Base-by-base conservation (phyloP, 2,797 vertebrate genomes). In the Eutrigla gurnardus region DNA sequence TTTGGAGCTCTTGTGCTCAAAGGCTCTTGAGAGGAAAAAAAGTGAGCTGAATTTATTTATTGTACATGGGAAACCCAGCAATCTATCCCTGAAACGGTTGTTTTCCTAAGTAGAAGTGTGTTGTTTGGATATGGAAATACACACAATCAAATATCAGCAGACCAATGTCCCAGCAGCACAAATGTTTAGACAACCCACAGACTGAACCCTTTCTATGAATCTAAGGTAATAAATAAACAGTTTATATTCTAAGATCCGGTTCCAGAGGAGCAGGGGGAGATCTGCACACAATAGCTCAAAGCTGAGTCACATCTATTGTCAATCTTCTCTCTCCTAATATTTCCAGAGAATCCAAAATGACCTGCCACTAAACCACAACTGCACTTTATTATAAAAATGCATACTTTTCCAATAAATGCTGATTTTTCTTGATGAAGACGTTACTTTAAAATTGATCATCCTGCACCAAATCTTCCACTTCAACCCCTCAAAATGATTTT, bases 21-120 rank as follows among this genome's bases (percentile, higher is more conserved):
- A 52, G 79, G 50, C 58, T 80, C 67, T 40, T n/a, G 52, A 66
- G 63, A 77, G 68, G 82, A 83, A 86, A 76, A 52, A 11, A 32
- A 70, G 36, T 63, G 32, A 81, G 73, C 49, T 65, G 32, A 81
- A 75, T 42, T 81, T 81, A 84, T 83, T 85, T 83, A 88, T 79
- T 77, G 52, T 57, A 69, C 53, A 75, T 59, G 64, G 78, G 70
- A 85, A 88, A 65, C 63, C 59, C 62, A 59, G 50, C 66, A 49
- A 82, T 77, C 72, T 54, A 72, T 70, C 58, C 73, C 65, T 4
- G 61, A 73, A 59, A 60, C 61, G n/a, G 61, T 71, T 73, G 64
- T 69, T 71, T 71, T 64, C 42, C 55, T 58, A 10, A 65, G 72
- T 33, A 80, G 39, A 70, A 12, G 52, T 66, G 81, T 62, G 73